Base-by-base conservation (phyloP, 2,888 invertebrate genomes). In the Rotaria magnacalcarata region DNA sequence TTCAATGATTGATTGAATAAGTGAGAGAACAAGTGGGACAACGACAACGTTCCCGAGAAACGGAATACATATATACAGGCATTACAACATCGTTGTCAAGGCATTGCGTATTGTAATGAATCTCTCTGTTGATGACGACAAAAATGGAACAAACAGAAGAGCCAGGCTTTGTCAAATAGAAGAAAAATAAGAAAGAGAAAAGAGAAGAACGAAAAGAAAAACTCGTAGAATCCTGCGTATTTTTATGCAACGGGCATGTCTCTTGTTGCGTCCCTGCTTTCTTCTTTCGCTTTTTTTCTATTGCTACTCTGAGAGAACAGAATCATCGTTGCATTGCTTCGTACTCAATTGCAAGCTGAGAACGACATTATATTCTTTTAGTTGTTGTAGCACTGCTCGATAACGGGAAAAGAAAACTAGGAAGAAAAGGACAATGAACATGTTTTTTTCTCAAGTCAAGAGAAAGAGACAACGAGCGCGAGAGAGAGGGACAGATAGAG, bases 351-450 rank as follows among this genome's bases (percentile, higher is more conserved):
- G 34, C 34, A 67, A 16, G 67, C 67, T 67, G 34, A 27, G 34
- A 67, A 67, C 67, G 67, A 67, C 67, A 67, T 67, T 67, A 67
- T 34, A 67, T 67, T 34, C 67, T 67, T 67, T 34, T 67, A 34
- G 67, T 41, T 14, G 67, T 67, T 67, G 67, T 67, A 67, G 67
- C 27, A 41, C 16, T 41, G 14, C 27, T 34, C 19, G 27, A 27
- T 19, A 67, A 2, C 34, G 34, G 41, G 14, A 34, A 67, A 67
- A 34, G 14, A 54, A 67, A 67, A 34, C 67, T 34, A 41, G 8
- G 14, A 67, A 67, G 67, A 41, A 67, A 27, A 67, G 67, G 34
- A 67, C 34, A 67, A 67, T 67, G 67, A 67, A 67, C 67, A 67
- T 67, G 34, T 34, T 67, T 34, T 7, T 67, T 41, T 67, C 19